These are phyloP conservation scores for Goniozus legneri DNA, from an alignment of 1,140 invertebrate genomes.

Conservation along the genomic window DNA sequence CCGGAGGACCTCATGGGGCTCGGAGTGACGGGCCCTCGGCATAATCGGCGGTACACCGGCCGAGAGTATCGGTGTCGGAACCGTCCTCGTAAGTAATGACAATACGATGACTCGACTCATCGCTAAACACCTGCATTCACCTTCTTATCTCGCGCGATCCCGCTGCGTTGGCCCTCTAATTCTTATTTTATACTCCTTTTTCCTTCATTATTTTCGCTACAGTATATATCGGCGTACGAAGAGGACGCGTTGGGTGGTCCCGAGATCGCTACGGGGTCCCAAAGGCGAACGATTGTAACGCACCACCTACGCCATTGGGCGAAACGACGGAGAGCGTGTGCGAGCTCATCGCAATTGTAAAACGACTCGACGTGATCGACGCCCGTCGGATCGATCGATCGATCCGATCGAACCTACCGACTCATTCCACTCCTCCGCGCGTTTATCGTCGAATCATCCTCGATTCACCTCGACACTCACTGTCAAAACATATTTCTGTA, in stretches of 20 bases:
- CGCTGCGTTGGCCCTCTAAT: slow-evolving; percentile 29
- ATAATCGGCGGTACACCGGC: too few species aligned
- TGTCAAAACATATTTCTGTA: too few species aligned
- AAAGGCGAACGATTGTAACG: background rate
- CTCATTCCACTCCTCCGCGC: slow-evolving; percentile 15
- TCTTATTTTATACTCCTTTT: too few species aligned
- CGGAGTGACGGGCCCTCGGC: slow-evolving; percentile 14
- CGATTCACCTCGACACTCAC: too few species aligned
- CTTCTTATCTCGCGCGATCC: slow-evolving; percentile 44
- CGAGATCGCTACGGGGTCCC: background rate
- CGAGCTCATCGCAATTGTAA: slow-evolving; percentile 22
- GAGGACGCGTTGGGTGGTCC: slow-evolving; percentile 39
- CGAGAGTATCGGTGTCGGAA: too few species aligned
- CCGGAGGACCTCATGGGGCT: too few species aligned
- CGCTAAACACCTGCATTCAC: slow-evolving; percentile 48
- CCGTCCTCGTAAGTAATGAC: slow-evolving; percentile 54
- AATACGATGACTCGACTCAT: slow-evolving; percentile 43
- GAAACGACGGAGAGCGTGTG: too few species aligned
- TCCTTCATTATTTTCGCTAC: background rate
- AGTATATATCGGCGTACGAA: background rate
- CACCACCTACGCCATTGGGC: too few species aligned
- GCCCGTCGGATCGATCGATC: slow-evolving; percentile 18
- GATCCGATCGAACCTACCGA: slow-evolving; percentile 9
- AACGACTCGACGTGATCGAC: slow-evolving; percentile 30
- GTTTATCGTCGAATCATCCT: too few species aligned